Base-by-base conservation (phyloP, 2,797 vertebrate species). In the Pterois miles region DNA sequence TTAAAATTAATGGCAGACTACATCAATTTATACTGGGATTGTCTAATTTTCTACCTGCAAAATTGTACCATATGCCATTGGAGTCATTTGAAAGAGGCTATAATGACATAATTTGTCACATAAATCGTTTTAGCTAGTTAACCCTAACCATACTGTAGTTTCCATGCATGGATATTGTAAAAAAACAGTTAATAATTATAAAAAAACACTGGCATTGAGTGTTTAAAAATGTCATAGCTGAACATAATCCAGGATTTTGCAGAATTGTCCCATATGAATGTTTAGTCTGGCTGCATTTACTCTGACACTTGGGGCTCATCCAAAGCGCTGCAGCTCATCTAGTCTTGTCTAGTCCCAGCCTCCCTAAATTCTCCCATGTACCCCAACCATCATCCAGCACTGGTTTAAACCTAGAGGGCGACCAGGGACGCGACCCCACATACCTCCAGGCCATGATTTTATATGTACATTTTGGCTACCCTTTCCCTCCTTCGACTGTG, bases 251-350 rank as follows among this genome's bases (percentile, higher is more conserved):
- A 84, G 71, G 25, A 20, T 50, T 85, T 71, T 60, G 7, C 64
- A 56, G 48, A 38, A 53, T 22, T 65, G 50, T 74, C 53, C 53
- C 50, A 66, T 56, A 56, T 48, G 43, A 69, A 76, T 84, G 82
- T 84, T 84, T 80, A 84, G 82, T 84, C 71, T 81, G 64, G 76
- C 67, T 77, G 40, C 54, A 33, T 63, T 75, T 73, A 71, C 54
- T 70, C 63, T 72, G 65, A 79, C 68, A 78, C 31, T 52, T 83
- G 65, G 63, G 63, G 65, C 25, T 86, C 65, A 69, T 85, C 80
- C 80, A 85, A 78, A 84, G 65, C 57, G 57, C 82, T 74, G 63
- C 60, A 68, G 27, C 36, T 23, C 54, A 58, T 70, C 59, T 57
- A 63, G 22, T 66, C 54, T 63, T 56, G 69, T 58, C 36, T 25